Evolutionary conservation across 2,888 invertebrate genomes (phyloP).

Genomic region (Rhaphigaster nebulosa): DNA sequence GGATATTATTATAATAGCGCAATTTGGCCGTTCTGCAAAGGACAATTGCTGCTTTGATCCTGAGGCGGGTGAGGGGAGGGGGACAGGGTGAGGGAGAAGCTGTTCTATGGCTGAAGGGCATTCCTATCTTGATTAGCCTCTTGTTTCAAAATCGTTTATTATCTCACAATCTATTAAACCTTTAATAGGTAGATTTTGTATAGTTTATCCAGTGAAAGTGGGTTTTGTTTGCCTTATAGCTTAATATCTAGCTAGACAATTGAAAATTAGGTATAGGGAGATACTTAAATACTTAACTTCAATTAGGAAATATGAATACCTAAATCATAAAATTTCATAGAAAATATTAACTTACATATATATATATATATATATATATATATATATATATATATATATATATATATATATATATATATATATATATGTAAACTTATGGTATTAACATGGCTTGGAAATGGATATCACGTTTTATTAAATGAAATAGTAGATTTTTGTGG

Average conservation of each 20-base stretch:
- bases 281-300: neutral
- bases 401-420: too few species aligned
- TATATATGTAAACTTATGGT: too few species aligned
- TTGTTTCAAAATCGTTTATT: constrained; percentile 44
- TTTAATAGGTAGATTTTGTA: constrained; percentile 23
- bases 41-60: constrained; percentile 25
- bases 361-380: too few species aligned
- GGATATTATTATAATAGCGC: neutral
- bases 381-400: too few species aligned
- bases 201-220: constrained; percentile 44
- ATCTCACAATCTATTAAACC: constrained; percentile 18
- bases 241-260: neutral
- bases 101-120: constrained; percentile 25
- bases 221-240: neutral
- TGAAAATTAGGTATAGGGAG: neutral
- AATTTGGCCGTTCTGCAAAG: constrained; percentile 17
- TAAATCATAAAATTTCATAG: too few species aligned
- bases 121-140: constrained; percentile 38
- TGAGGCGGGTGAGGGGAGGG: too few species aligned
- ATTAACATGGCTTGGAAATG: neutral
- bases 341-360: too few species aligned
- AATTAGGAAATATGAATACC: neutral
- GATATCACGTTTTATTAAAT: neutral
- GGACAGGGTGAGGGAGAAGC: neutral
- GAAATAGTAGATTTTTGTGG: neutral